A percentile compares a stretch with the other conserved stretches of the same genome.
Evolutionary conservation across 2,888 invertebrate species (phyloP).

Genomic region (Chalcosyrphus nemorum): DNA sequence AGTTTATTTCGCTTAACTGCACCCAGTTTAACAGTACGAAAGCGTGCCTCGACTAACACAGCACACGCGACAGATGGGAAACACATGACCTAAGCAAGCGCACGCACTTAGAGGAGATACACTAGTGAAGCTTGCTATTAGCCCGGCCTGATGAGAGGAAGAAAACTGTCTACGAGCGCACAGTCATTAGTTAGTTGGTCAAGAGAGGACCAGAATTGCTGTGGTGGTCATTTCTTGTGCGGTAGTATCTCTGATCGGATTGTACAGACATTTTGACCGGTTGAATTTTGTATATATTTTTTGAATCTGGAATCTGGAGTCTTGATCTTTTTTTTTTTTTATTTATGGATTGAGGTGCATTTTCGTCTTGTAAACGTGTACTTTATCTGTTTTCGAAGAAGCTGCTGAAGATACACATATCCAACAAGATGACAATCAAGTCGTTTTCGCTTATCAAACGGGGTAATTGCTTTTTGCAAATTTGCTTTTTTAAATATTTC

Average conservation of each 20-base stretch:
- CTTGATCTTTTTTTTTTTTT: too few relatives aligned
- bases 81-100: conserved; percentile 44
- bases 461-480: conserved; percentile 60
- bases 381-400: neutral
- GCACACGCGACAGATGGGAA: conserved; percentile 47
- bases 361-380: neutral
- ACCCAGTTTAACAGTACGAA: conserved; percentile 57
- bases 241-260: conserved; percentile 53
- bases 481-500: neutral
- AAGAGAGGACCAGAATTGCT: conserved; percentile 56
- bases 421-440: conserved; percentile 71
- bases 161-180: conserved; percentile 14
- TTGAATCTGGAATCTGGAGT: too few relatives aligned
- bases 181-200: conserved; percentile 70
- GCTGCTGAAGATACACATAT: neutral
- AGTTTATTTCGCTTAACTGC: conserved; percentile 34
- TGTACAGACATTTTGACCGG: conserved; percentile 31
- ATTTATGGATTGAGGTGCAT: neutral
- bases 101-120: conserved; percentile 26
- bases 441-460: conserved; percentile 74
- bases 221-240: conserved; percentile 61
- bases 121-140: neutral
- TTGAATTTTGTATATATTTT: conserved; percentile 19
- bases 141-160: conserved; percentile 23
- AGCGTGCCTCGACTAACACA: conserved; percentile 25